Evolutionary conservation across 2,797 vertebrate species (phyloP), one percentile per base, ranked within the genome.

Genomic region (Squalus acanthias): DNA sequence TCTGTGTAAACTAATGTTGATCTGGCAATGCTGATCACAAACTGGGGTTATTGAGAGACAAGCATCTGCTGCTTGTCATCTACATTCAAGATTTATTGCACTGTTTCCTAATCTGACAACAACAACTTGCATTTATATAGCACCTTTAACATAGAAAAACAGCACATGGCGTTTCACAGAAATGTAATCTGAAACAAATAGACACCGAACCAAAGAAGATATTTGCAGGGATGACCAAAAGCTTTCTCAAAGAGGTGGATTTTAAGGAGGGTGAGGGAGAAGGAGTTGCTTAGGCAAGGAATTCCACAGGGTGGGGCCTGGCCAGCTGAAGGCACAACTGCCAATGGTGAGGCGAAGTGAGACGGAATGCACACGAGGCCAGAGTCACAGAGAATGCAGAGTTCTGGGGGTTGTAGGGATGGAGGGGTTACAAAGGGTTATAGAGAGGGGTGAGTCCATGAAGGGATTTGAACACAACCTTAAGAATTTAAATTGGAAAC

Each of bases 181-280:
- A n/a, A n/a, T n/a, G 60, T 92, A 92, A 92, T 65, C 29, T 65
- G 15, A 22, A 65, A 92, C 29, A 92, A 93, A 93, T 93, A 46
- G 39, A 69, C 65, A 93, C 8, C 3, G 17, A 69, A 69, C 2
- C 17, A 67, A 69, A 93, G 79, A 12, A 20, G 12, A 7, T 1
- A 91, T n/a, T 91, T 63, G 13, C 13, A 63, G 26, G 46, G 5
- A n/a, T 91, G 33, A 63, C 60, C 8, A 53, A 1, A 57, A 57
- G 57, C 15, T 26, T 63, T 63, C 29, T 57, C 13, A 60, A 53
- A 13, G 88, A 91, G 53, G 53, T 91, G 29, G 26, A n/a, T 33
- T 91, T 91, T 91, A 63, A 63, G 57, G 33, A 63, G 57, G 33
- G 13, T 46, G n/a, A 67, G 20, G 89, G 10, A 15, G n/a, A 33